Base-by-base conservation (phyloP, 2,113 vertebrate species). In the Oreochromis niloticus region DNA sequence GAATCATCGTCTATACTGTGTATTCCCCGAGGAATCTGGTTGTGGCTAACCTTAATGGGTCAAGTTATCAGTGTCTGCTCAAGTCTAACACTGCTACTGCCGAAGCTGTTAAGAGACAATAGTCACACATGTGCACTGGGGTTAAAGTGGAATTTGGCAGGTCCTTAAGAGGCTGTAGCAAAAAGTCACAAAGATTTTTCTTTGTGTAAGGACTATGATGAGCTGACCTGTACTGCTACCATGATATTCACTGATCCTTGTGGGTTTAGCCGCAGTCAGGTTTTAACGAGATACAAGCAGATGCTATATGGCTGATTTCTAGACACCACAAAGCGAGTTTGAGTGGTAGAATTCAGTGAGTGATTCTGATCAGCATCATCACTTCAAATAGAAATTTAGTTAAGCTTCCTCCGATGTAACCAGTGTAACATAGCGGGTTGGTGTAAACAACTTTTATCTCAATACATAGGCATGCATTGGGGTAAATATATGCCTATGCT, bases 1-100 rank as follows among this genome's bases (percentile, higher is more conserved):
- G 78, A 82, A 93, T 91, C 73, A 57, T 88, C 46, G 39, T 83
- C 78, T 82, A 57, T 24, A 30, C 68, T 54, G 80, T 81, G 88
- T 17, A 16, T 87, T 88, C 91, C 92, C 82, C 0, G 7, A 75
- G 93, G 92, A 89, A 36, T 8, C 36, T 27, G 83, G 87, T 82
- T 6, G 52, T 86, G 92, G 90, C 85, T 71, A 75, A 52, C 17
- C 48, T 27, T 93, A 94, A 94, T 93, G 81, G 92, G 80, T 83
- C 82, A 80, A 92, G 90, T 92, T 94, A 93, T 94, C 91, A 94
- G 91, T 82, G 89, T 94, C 88, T 91, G 71, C 87, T 94, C 81
- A 52, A 68, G 73, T 68, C 83, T 84, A 39, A 78, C 43, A 27
- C 32, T 22, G 41, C 56, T 36, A 14, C 73, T 16, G 6, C 63